Evolutionary conservation across 2,113 vertebrate genomes (phyloP), one percentile per base, ranked within the genome.

Genomic region (Callopanchax toddi): DNA sequence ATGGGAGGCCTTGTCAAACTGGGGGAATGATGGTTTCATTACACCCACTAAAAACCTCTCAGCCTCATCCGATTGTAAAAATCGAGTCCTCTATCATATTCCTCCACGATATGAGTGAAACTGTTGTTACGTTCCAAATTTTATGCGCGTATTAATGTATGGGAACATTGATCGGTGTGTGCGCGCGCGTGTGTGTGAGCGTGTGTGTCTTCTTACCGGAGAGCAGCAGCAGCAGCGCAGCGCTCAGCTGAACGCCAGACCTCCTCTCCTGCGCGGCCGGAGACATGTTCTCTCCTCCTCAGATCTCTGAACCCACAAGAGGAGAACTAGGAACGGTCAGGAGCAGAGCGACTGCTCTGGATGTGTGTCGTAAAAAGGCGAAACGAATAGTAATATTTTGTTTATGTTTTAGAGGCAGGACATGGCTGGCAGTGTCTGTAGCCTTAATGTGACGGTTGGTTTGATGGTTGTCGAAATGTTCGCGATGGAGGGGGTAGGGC

Each of bases 351-450:
- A n/a, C n/a, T n/a, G n/a, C n/a, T n/a, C n/a, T n/a, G n/a, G n/a
- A n/a, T n/a, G n/a, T n/a, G n/a, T n/a, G n/a, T n/a, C n/a, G n/a
- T n/a, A n/a, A n/a, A n/a, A n/a, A n/a, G n/a, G n/a, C n/a, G n/a
- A n/a, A n/a, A n/a, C n/a, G n/a, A n/a, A n/a, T n/a, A n/a, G n/a
- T n/a, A n/a, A 23, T 7, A 42, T 15, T 32, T 68, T 36, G 42
- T 44, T 49, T 78, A 79, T 68, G 77, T 60, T 83, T 89, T 61
- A 87, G 76, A 85, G 88, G 87, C 89, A 82, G 82, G 74, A 82
- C 79, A 76, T 81, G 86, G 87, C 83, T 88, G 91, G 88, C 91
- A 90, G 89, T 91, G 92, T 83, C 89, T 89, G 84, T 88, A 89
- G 89, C 86, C 70, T 66, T 49, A 44, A 44, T 18, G 40, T 61